These are phyloP conservation scores for Chaetodon trifascialis DNA, from an alignment of 2,113 vertebrate genomes.

Conservation along the genomic window DNA sequence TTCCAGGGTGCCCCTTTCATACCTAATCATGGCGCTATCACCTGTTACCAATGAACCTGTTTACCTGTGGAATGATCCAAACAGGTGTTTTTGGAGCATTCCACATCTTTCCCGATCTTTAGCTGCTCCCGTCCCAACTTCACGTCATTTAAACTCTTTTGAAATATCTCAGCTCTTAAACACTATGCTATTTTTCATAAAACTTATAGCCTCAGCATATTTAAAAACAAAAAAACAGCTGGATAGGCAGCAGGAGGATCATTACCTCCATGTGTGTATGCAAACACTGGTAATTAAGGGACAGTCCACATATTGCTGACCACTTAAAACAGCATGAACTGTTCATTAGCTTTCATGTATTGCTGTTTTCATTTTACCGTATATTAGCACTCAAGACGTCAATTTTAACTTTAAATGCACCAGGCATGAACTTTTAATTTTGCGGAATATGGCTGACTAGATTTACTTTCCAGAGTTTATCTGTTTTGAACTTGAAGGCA, in stretches of 20 bases:
- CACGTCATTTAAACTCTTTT: background rate
- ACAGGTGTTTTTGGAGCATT: too few species aligned
- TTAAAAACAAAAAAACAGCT: slow-evolving; percentile 21
- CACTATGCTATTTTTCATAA: background rate
- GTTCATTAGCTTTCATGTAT: slow-evolving; percentile 35
- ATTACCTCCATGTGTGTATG: slow-evolving; percentile 6
- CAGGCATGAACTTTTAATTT: slow-evolving; percentile 43
- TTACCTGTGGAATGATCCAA: too few species aligned
- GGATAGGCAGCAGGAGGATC: background rate
- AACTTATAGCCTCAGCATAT: slow-evolving; percentile 13
- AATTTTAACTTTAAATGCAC: slow-evolving; percentile 16
- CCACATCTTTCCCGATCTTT: too few species aligned
- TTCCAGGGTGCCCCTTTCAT: too few species aligned
- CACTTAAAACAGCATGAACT: slow-evolving; percentile 6
- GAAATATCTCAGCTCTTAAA: background rate
- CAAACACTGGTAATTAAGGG: slow-evolving; percentile 9
- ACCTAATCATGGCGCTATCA: too few species aligned
- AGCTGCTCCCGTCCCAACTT: too few species aligned
- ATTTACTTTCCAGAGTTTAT: slow-evolving; percentile 37
- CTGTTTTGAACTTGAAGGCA: slow-evolving; percentile 50
- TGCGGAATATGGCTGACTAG: slow-evolving; percentile 14
- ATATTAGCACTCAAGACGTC: slow-evolving; percentile 25
- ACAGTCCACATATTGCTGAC: slow-evolving; percentile 45
- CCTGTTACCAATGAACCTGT: too few species aligned
- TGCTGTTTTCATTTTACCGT: slow-evolving; percentile 31